Percentiles rank a stretch among this genome's conserved stretches.
These are phyloP conservation scores for Punctoribates punctum DNA, from an alignment of 2,888 invertebrate genomes.

Conservation along the genomic window DNA sequence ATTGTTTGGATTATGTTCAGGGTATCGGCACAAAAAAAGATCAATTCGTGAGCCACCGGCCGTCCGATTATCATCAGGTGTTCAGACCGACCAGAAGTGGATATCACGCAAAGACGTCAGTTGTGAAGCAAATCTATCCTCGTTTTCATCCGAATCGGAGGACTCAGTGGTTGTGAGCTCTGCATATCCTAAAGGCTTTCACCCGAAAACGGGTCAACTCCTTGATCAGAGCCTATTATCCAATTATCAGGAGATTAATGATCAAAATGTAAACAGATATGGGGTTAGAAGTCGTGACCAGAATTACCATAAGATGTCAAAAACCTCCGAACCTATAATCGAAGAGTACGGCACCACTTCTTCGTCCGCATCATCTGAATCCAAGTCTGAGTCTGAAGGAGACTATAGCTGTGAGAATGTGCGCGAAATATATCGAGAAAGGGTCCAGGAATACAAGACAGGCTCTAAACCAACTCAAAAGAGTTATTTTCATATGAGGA, in stretches of 20 bases:
- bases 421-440: conserved; percentile 29
- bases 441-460: conserved; percentile 12
- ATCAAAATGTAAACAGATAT: not conserved
- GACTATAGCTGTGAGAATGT: conserved; percentile 35
- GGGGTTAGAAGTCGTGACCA: conserved; percentile 16
- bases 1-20: not conserved
- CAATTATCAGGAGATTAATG: conserved; percentile 20
- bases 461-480: conserved; percentile 13
- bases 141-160: conserved; percentile 27
- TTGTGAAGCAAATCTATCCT: conserved; percentile 26
- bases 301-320: not conserved
- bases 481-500: conserved; percentile 23
- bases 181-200: conserved; percentile 35
- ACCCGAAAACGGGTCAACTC: conserved; percentile 36
- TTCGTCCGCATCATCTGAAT: not conserved
- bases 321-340: conserved; percentile 32
- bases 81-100: conserved; percentile 33
- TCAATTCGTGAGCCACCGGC: conserved; percentile 8
- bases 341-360: conserved; percentile 22
- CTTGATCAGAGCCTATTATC: conserved; percentile 18
- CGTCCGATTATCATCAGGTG: conserved; percentile 27
- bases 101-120: conserved; percentile 23
- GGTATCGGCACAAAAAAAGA: conserved; percentile 26
- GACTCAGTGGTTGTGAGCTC: conserved; percentile 20
- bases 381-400: conserved; percentile 24